Conservation (phyloP, 35 echinoderm and acorn worm genomes). For the Amphiura filiformis region DNA sequence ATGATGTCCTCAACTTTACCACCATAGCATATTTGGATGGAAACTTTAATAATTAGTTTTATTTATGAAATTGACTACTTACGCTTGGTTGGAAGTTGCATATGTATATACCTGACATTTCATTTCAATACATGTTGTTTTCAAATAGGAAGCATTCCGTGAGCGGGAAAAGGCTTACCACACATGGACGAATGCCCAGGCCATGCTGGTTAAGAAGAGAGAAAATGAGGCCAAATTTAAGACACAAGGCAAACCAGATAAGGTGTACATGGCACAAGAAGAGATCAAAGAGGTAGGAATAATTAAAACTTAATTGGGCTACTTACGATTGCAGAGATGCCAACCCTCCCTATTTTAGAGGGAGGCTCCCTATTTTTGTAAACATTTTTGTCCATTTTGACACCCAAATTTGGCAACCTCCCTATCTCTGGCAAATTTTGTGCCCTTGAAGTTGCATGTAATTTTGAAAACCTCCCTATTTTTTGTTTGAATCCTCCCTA, state of each 20-base stretch:
- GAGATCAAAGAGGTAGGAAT: constrained; percentile 95
- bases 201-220: constrained; percentile 85
- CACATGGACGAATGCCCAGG: constrained; percentile 82
- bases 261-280: constrained; percentile 77
- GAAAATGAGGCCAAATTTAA: constrained; percentile 89
- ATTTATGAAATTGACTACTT: not conserved
- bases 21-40: too few relatives aligned
- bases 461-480: too few relatives aligned
- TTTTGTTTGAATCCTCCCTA: too few relatives aligned
- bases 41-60: not conserved
- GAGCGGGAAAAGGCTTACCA: constrained; percentile 85
- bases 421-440: too few relatives aligned
- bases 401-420: too few relatives aligned
- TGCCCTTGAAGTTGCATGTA: too few relatives aligned
- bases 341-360: too few relatives aligned
- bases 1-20: too few relatives aligned
- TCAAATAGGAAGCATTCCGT: constrained; percentile 83
- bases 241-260: constrained; percentile 75
- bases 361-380: too few relatives aligned
- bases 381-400: too few relatives aligned
- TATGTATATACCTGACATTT: not conserved
- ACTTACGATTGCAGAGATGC: not conserved
- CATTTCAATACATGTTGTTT: not conserved
- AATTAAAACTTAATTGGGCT: too few relatives aligned
- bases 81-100: not conserved